Evolutionary conservation across 2,888 invertebrate genomes (phyloP), one percentile per base, ranked within the genome.

Genomic region (Harpagoxenus sublaevis): DNA sequence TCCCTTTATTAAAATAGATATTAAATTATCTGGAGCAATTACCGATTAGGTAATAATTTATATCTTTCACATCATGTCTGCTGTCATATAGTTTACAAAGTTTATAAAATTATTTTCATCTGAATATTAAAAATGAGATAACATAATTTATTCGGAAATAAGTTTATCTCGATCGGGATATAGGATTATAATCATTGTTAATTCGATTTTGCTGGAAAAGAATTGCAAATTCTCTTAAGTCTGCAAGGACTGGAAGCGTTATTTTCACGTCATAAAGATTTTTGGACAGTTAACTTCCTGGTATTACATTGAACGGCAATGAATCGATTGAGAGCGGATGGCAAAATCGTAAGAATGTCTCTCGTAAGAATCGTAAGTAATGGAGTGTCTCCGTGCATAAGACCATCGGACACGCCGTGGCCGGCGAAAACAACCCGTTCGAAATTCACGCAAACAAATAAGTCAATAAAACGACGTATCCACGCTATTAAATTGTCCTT

Each of bases 391-490:
- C 62, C 66, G 28, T 81, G 70, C 77, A 70, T 66, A 45, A 70
- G 88, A 87, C 86, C 84, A 55, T 35, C 73, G 82, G 73, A 71
- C 74, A 57, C 57, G 65, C 70, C 18, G 15, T 81, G 85, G 65
- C 83, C 86, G 87, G 85, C 91, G 91, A 91, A 92, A 93, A 93
- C 92, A 93, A 93, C 89, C 89, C 90, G 88, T 91, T 93, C 82
- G 86, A 84, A 87, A 87, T 84, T 75, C 86, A 84, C 87, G 89
- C 90, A 92, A 93, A 93, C 93, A 93, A 92, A 93, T 93, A 93
- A 93, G 92, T 92, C 91, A 91, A 92, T 92, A 90, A 93, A 91
- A 91, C 86, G 91, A 71, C 84, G 84, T 88, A 84, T 84, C 83
- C 86, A 77, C 51, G 57, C 87, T 88, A 90, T 91, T 92, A 91